Conservation (phyloP, 2,113 vertebrate species). For the Phaethon lepturus region DNA sequence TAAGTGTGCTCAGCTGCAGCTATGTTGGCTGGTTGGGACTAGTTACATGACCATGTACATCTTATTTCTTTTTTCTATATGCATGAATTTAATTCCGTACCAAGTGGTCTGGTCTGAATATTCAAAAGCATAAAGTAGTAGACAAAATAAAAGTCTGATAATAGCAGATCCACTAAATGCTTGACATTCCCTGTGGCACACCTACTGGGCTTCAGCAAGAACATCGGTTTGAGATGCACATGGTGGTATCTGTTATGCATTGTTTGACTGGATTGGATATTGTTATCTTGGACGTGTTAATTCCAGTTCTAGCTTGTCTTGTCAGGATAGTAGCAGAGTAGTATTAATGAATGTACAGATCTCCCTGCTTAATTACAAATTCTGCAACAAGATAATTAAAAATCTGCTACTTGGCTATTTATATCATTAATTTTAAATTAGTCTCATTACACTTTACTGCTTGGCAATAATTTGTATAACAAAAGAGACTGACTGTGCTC, state of each 20-base stretch:
- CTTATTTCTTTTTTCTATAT: neutral
- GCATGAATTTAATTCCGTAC: neutral
- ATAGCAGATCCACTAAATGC: neutral
- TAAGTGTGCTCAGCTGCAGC: neutral
- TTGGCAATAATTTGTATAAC: neutral
- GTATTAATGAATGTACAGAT: neutral
- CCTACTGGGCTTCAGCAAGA: neutral
- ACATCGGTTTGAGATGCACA: neutral
- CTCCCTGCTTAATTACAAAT: neutral
- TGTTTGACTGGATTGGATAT: neutral
- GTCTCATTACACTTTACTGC: neutral
- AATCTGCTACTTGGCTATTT: neutral
- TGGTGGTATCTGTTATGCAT: neutral
- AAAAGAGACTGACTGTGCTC: neutral
- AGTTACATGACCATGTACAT: neutral
- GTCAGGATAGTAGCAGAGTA: neutral
- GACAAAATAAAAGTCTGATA: neutral
- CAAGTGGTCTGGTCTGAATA: neutral
- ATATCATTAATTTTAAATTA: slow-evolving; percentile 7
- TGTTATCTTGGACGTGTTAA: neutral
- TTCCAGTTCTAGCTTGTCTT: neutral
- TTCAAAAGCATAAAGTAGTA: neutral
- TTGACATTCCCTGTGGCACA: neutral
- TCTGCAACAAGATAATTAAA: slow-evolving; percentile 24
- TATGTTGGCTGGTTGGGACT: fast-evolving